Base-by-base conservation (phyloP, 2,113 vertebrate genomes). In the Malurus alboscapulatus region DNA sequence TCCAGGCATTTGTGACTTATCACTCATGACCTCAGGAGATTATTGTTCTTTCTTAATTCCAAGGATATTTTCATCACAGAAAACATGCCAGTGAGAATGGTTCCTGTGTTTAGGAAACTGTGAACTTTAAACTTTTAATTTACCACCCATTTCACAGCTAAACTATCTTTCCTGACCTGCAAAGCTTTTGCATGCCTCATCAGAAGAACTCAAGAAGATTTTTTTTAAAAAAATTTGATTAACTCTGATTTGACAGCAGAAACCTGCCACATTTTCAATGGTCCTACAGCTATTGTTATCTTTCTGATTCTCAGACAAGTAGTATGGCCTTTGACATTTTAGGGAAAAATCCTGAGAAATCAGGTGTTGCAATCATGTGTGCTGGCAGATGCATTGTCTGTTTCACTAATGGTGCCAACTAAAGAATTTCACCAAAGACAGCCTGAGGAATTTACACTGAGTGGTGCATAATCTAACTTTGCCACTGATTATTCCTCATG, bases 91-190 rank as follows among this genome's bases (percentile, higher is more conserved):
- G 26, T 57, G 12, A 87, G 24, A 9, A 30, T 59, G 16, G 8
- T 42, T 91, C 36, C 48, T 67, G 19, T 57, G 51, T 27, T 59
- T 68, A 53, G 22, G 32, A 90, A 88, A 44, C 12, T 15, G 3
- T 62, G 38, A 19, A 67, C 69, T 86, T 90, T 78, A 91, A 75
- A 81, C 42, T 87, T 69, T 30, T 84, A 68, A 89, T 87, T 92
- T 76, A 84, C 14, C 17, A 62, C 2, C 6, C 12, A 20, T 65
- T 95, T 87, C 40, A 53, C 15, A 85, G 36, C 18, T 84, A 61
- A 87, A 72, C 12, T 38, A 3, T 32, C 47, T 73, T 86, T 58
- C n/a, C 38, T 48, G 14, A 65, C 18, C 16, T 66, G 25, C 30
- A 88, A 79, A 69, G 8, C 21, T 76, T 76, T 66, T 47, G 14